Evolutionary conservation across 2,797 vertebrate species (phyloP), one percentile per base, ranked within the genome.

Genomic region (Garrulus glandarius): DNA sequence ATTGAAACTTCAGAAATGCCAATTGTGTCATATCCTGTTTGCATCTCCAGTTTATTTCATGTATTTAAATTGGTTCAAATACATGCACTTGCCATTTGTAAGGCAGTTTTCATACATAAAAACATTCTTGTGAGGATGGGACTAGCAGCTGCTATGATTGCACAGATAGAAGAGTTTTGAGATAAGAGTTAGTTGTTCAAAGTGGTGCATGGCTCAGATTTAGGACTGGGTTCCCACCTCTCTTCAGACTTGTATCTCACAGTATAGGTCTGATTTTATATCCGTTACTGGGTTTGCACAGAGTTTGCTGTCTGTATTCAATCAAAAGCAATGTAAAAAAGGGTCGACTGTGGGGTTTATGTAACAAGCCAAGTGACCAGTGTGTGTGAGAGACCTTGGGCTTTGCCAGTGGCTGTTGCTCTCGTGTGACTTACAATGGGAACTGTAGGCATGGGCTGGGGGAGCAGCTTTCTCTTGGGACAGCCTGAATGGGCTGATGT

Each of bases 41-140:
- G 84, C 21, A 55, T 44, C n/a, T 67, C 74, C 23, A 9, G 56
- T 63, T 86, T 61, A 57, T 76, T 80, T 88, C 9, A 19, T 50
- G 26, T 10, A 18, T 53, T 80, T 59, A n/a, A 55, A 39, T 80
- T 6, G 3, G 27, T 92, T 82, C 50, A 68, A 11, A 12, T 82
- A 72, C 81, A 43, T 17, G 27, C 24, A 19, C 13, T 39, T 87
- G 26, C 22, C 10, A 30, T 67, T 89, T 53, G 44, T 55, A 63
- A 81, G 44, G 57, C 34, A n/a, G 18, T 82, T 68, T 56, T 26
- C 20, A 11, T 59, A 7, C 9, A 32, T n/a, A 75, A 79, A 20
- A 9, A 15, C 1, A 0, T 39, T 13, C 11, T 87, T 63, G 13
- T 59, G 57, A 67, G 37, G 49, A 34, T 0, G 1, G 49, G 65